These are phyloP conservation scores for Bagarius yarrelli DNA, from an alignment of 2,113 vertebrate genomes.

Conservation along the genomic window DNA sequence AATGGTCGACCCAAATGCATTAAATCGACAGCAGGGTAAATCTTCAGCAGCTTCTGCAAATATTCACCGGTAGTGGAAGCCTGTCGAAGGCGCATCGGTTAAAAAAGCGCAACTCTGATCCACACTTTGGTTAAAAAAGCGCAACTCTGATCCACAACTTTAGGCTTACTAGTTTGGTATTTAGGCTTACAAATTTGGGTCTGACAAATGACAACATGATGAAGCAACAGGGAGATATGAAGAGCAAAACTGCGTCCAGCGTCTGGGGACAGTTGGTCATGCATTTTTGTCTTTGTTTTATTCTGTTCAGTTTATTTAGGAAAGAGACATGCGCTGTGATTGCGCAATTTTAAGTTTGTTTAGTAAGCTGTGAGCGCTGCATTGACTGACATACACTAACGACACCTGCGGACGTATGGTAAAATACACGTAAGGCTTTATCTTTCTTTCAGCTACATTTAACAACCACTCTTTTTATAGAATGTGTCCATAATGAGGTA, in stretches of 20 bases:
- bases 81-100: not conserved
- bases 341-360: not conserved
- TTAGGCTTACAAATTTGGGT: not conserved
- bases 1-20: slow-evolving; percentile 7
- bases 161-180: not conserved
- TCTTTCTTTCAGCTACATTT: not conserved
- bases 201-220: no score
- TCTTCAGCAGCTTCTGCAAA: not conserved
- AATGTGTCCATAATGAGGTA: not conserved
- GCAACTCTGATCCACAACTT: slow-evolving; percentile 23
- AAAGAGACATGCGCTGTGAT: slow-evolving; percentile 11
- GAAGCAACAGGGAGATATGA: not conserved
- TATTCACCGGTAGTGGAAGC: not conserved
- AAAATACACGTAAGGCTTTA: slow-evolving; percentile 33
- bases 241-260: not conserved
- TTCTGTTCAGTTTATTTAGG: not conserved
- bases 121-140: not conserved
- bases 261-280: not conserved
- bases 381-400: slow-evolving; percentile 6
- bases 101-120: slow-evolving; percentile 12
- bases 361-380: not conserved
- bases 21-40: slow-evolving; percentile 4
- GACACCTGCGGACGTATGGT: slow-evolving; percentile 37
- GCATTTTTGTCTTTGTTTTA: not conserved
- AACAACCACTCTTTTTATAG: not conserved